Evolutionary conservation across 2,113 vertebrate species (phyloP).

Genomic region (Nannospalax galili): DNA sequence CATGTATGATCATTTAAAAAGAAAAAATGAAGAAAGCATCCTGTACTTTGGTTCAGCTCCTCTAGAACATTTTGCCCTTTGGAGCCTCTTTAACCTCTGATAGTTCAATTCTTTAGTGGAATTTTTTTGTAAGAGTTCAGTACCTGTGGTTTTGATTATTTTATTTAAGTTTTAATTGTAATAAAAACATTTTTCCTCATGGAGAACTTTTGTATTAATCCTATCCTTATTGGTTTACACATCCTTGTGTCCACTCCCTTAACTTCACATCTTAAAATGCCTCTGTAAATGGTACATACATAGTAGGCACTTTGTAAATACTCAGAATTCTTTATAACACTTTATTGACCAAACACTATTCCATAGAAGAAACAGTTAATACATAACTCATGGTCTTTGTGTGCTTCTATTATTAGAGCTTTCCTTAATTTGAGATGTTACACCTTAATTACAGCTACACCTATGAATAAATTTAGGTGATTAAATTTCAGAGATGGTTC

Average conservation of each 20-base stretch:
- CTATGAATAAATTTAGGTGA: conserved; percentile 69
- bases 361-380: not conserved
- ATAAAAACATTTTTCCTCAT: not conserved
- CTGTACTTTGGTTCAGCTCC: not conserved
- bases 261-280: not conserved
- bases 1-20: not conserved
- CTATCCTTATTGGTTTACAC: not conserved
- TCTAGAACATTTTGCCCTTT: not conserved
- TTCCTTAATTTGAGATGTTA: conserved; percentile 52
- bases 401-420: not conserved
- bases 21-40: not conserved
- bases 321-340: not conserved
- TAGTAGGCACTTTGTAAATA: conserved; percentile 6
- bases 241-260: not conserved
- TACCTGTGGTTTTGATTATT: not conserved
- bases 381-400: not conserved
- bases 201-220: not conserved
- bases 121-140: not conserved
- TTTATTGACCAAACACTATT: not conserved
- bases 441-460: conserved; percentile 49
- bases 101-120: not conserved
- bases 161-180: not conserved
- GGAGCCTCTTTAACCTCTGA: not conserved
- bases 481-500: conserved; percentile 68
- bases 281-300: not conserved